Conservation (phyloP, 2,113 vertebrate species). For the Dolichallabes microphthalmus region DNA sequence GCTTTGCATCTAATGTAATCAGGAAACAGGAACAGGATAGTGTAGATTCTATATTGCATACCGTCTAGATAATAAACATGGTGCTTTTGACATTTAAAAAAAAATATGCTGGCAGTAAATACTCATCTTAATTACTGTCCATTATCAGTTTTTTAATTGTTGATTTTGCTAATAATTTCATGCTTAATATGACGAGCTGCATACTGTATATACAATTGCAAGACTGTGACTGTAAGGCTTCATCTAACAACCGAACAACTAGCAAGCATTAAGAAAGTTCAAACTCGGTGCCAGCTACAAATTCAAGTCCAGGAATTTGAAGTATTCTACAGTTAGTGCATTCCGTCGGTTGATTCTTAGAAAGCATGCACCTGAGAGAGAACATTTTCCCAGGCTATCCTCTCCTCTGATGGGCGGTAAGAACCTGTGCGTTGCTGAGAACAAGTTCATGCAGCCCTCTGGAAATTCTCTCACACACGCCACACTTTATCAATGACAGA, state of each 20-base stretch:
- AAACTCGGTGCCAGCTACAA: background rate
- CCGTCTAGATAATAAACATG: background rate
- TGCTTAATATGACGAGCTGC: background rate
- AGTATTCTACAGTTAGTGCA: slow-evolving; percentile 17
- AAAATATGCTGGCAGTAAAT: background rate
- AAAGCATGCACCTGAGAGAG: slow-evolving; percentile 21
- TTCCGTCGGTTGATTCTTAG: slow-evolving; percentile 37
- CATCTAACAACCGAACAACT: background rate
- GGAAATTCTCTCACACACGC: background rate
- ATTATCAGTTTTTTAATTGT: background rate
- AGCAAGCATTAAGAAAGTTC: background rate
- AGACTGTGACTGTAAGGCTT: background rate
- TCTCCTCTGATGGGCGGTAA: background rate
- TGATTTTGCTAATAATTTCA: background rate
- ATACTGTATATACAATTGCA: background rate
- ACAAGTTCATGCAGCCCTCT: slow-evolving; percentile 12
- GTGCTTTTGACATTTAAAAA: background rate
- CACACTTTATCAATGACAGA: slow-evolving; percentile 19
- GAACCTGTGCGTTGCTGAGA: slow-evolving; percentile 21
- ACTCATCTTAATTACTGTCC: background rate
- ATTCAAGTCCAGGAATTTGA: background rate
- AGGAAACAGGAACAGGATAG: background rate
- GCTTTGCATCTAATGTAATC: background rate
- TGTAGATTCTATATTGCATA: background rate
- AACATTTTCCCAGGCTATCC: slow-evolving; percentile 23